These are phyloP conservation scores for Menidia menidia DNA, from an alignment of 2,797 vertebrate species.

Conservation along the genomic window DNA sequence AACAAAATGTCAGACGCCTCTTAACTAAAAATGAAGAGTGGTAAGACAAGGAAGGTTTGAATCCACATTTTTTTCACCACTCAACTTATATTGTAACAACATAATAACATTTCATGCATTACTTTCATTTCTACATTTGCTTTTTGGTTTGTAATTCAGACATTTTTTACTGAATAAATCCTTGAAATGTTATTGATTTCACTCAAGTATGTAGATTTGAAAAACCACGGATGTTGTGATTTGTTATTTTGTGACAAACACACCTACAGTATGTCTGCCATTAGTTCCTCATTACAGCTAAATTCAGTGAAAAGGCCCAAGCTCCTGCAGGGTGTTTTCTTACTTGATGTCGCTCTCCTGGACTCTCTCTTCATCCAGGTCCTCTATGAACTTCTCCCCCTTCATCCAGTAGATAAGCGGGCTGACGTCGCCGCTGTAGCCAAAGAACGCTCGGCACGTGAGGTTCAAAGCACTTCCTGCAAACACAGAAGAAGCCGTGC, in stretches of 20 bases:
- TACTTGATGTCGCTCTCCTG: slow-evolving; percentile 98
- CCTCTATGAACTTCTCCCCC: slow-evolving; percentile 98
- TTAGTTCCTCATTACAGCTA: slow-evolving; percentile 45
- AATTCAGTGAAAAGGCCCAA: slow-evolving; percentile 14
- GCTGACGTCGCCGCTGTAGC: slow-evolving; percentile 94
- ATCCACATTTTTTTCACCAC: not conserved
- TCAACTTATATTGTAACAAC: not conserved
- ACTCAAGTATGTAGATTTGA: not conserved
- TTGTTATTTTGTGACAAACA: slow-evolving; percentile 56
- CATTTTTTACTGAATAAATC: too few species aligned
- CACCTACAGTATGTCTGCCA: slow-evolving; percentile 23
- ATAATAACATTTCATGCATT: not conserved
- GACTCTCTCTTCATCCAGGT: slow-evolving; percentile 94
- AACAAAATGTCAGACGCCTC: not conserved
- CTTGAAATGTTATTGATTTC: too few species aligned
- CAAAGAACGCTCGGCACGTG: slow-evolving; percentile 97
- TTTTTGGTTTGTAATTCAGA: too few species aligned
- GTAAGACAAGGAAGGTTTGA: not conserved
- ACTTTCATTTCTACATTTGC: not conserved
- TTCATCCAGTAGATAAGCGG: slow-evolving; percentile 99
- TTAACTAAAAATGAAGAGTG: not conserved
- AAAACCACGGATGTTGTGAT: slow-evolving; percentile 34
- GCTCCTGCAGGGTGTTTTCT: slow-evolving; percentile 54
- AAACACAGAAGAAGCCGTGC: slow-evolving; percentile 43
- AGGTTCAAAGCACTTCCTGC: slow-evolving; percentile 92